phyloP scores from a whole-genome alignment of 2,797 vertebrate genomes.

The Helarctos malayanus region DNA sequence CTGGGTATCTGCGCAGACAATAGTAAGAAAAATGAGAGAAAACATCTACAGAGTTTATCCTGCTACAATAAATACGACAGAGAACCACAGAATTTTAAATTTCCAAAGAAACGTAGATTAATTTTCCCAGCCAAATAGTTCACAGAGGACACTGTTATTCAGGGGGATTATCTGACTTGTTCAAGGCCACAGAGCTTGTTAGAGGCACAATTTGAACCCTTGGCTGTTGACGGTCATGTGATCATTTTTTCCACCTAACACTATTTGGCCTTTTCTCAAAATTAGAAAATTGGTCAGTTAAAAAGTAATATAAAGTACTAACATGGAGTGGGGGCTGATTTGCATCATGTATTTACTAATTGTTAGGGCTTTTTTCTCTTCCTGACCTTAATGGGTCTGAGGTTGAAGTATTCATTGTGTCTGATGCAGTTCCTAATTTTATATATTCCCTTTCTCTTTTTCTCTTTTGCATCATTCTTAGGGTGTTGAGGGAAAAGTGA shows the following conservation, averaged over 20 bases:
- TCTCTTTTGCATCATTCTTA: neutral
- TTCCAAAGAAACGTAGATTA: conserved; percentile 26
- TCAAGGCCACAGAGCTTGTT: neutral
- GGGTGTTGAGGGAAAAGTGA: neutral
- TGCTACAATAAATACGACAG: conserved; percentile 53
- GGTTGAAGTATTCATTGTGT: neutral
- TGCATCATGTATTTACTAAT: neutral
- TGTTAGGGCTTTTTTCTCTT: neutral
- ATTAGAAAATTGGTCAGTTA: neutral
- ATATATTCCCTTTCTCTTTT: neutral
- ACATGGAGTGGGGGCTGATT: neutral
- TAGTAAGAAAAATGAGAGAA: conserved; percentile 66
- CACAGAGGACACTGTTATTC: neutral
- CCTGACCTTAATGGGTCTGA: neutral
- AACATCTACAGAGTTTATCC: conserved; percentile 54
- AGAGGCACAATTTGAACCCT: neutral
- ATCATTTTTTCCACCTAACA: neutral
- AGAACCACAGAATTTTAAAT: conserved; percentile 62
- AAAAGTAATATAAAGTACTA: neutral
- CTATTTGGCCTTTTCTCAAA: neutral
- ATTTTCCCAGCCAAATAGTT: conserved; percentile 35
- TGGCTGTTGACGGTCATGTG: neutral
- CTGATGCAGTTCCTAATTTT: neutral
- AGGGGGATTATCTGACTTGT: neutral
- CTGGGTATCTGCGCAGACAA: conserved; percentile 4